Base-by-base conservation (phyloP, 1,140 invertebrate species). In the Aphis gossypii region DNA sequence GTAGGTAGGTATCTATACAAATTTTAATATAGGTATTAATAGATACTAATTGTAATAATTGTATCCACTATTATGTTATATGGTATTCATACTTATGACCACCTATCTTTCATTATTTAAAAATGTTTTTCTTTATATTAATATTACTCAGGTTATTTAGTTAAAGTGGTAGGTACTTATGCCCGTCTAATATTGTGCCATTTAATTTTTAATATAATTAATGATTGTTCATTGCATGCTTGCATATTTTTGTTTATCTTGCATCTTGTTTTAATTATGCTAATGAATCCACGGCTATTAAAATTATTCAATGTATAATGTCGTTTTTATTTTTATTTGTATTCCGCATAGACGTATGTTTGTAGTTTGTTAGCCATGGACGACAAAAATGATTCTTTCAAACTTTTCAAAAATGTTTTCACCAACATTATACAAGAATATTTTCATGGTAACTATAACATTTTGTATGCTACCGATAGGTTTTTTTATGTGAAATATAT, bases 261-360 rank as follows among this genome's bases (percentile, higher is more conserved):
- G 51, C 38, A 90, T 90, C 51, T 54, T 90, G 5, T 90, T 90
- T 90, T 90, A 90, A 90, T 90, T 90, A 44, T 90, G 25, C 14
- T 60, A 90, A 90, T 90, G 51, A 60, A 20, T 44, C 23, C 48
- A 54, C 23, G 1, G 14, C 20, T 8, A 56, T 56, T 56, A 23
- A 56, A 60, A 60, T n/a, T 90, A 56, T 56, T 54, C 35, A 38
- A 23, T 35, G 38, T 46, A 25, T 25, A 89, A 38, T 54, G 38
- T 3, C 46, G 0, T 89, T 30, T 21, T 14, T 30, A 25, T 56
- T 56, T 90, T 90, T 90, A 90, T 90, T 25, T n/a, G 1, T 11
- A 60, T 18, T 90, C 51, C 60, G 35, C 9, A 14, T 9, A 4
- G 14, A 25, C 25, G 20, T 23, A 23, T 35, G 14, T 90, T 90